Base-by-base conservation (phyloP, 1,140 invertebrate genomes). In the Pseudomyrmex cubaensis region DNA sequence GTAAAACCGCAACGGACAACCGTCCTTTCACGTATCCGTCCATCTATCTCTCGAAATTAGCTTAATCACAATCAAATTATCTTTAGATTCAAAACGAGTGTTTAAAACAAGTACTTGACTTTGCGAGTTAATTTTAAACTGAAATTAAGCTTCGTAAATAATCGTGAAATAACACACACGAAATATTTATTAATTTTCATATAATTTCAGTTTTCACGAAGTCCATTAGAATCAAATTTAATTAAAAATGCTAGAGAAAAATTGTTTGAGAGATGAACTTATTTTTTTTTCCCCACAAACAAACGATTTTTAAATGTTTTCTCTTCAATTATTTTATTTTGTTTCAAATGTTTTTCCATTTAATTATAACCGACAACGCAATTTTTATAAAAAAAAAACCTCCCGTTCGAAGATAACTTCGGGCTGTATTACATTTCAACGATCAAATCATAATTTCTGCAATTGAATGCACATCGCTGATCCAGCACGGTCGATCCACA, bases 401-500 rank as follows among this genome's bases (percentile, higher is more conserved):
- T 22, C 4, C n/a, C 25, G 35, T 35, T 35, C 5, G 35, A 63
- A 63, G 44, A 75, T 12, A 75, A 63, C 2, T 46, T 25, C 20
- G 20, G 20, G 5, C n/a, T 20, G n/a, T 25, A n/a, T 20, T 66
- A 64, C 50, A 64, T 52, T 54, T 56, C 12, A 44, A 2, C 25
- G 22, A 76, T 75, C 59, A 35, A 57, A 22, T 78, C 64, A 69
- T 72, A 59, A 70, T 13, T 59, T 61, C 66, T 52, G 44, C 35
- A 57, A 70, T 48, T 72, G 76, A 80, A 80, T 72, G 66, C 66
- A 25, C 76, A 70, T 72, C 66, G 54, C 22, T 56, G 54, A 70
- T 78, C 64, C 76, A 78, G 76, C 22, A 12, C 20, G 50, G 64
- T 12, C 63, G 63, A 80, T 80, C 76, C 76, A 80, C 66, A 80